A percentile compares a stretch with the other conserved stretches of the same genome.
Conservation (phyloP, 2,113 vertebrate species). For the Nymphicus hollandicus region DNA sequence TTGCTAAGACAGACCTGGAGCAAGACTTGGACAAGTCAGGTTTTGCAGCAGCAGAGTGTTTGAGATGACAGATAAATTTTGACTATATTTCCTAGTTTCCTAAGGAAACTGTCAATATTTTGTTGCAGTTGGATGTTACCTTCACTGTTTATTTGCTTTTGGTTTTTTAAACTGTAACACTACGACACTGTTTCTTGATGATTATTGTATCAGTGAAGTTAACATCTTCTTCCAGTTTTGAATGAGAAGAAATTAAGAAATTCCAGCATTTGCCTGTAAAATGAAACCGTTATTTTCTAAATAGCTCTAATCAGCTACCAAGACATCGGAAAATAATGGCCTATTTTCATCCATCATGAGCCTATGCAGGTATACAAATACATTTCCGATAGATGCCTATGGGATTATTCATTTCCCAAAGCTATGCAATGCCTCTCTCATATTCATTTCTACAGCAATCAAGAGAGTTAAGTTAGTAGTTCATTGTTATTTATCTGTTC, state of each 20-base stretch:
- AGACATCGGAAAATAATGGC: neutral
- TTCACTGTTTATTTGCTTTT: neutral
- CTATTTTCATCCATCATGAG: neutral
- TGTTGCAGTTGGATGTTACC: neutral
- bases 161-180: neutral
- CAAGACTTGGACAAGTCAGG: neutral
- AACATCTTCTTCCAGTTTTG: neutral
- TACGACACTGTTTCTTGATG: neutral
- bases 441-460: neutral
- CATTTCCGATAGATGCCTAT: neutral
- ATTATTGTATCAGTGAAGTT: neutral
- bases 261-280: neutral
- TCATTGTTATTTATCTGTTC: neutral
- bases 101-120: neutral
- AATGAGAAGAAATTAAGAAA: neutral
- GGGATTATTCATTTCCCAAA: neutral
- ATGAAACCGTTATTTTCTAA: neutral
- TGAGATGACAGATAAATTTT: neutral
- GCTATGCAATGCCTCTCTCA: neutral
- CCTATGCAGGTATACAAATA: neutral
- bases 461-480: neutral
- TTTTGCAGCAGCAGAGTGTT: neutral
- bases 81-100: neutral
- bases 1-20: neutral
- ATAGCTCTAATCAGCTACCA: neutral